Conservation (phyloP, 2,888 invertebrate genomes). For the Encarsia formosa region DNA sequence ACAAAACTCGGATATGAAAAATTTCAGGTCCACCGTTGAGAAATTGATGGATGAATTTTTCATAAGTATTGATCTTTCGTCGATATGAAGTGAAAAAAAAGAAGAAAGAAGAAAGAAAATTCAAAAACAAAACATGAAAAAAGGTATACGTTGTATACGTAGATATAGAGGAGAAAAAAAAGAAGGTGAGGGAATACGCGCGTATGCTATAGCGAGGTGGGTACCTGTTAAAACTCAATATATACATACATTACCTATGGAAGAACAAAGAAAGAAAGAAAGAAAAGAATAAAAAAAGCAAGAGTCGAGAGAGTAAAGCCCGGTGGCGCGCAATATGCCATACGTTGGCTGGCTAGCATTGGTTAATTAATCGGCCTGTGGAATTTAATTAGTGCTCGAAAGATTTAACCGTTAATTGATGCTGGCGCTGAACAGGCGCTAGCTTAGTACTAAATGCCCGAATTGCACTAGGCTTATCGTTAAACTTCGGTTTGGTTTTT, state of each 20-base stretch:
- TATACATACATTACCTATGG: too few relatives aligned
- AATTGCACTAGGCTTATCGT: too few relatives aligned
- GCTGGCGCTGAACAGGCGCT: too few relatives aligned
- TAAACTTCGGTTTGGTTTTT: too few relatives aligned
- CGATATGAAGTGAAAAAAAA: not conserved
- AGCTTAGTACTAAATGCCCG: too few relatives aligned
- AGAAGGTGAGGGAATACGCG: too few relatives aligned
- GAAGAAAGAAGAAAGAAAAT: not conserved
- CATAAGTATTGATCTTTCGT: slow-evolving; percentile 8
- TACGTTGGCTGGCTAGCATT: slow-evolving; percentile 10
- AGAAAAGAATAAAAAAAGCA: not conserved
- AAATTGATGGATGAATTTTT: slow-evolving; percentile 20
- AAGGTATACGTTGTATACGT: too few relatives aligned
- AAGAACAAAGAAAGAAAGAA: not conserved
- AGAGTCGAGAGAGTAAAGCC: not conserved
- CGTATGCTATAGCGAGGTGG: not conserved
- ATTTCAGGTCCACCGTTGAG: slow-evolving; percentile 1
- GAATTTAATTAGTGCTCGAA: slow-evolving; percentile 34
- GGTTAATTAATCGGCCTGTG: slow-evolving; percentile 34
- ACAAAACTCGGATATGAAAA: slow-evolving; percentile 9
- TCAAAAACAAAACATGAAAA: too few relatives aligned
- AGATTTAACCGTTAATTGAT: slow-evolving; percentile 37
- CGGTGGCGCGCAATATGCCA: not conserved
- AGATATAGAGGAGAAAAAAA: too few relatives aligned
- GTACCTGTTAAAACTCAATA: too few relatives aligned